Evolutionary conservation across 1,140 invertebrate genomes (phyloP).

Genomic region (Wiebesia pumilae): DNA sequence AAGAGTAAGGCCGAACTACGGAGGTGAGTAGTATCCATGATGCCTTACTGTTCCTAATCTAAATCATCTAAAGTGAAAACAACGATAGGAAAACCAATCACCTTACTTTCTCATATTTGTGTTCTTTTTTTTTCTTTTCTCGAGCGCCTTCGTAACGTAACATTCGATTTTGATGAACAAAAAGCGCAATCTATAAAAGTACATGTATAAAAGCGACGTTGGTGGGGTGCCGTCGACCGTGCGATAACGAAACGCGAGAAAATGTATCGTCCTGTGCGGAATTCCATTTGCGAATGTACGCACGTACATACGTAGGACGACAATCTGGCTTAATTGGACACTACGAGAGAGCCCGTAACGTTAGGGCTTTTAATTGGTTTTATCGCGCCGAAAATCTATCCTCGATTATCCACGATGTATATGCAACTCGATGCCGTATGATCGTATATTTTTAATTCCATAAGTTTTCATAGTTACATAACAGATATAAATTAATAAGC

Average conservation of each 20-base stretch:
- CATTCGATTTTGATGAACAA: background rate
- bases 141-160: conserved; percentile 11
- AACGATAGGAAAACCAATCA: conserved; percentile 3
- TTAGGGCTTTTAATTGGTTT: conserved; percentile 39
- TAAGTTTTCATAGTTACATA: background rate
- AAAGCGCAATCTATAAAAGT: background rate
- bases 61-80: background rate
- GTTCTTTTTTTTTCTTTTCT: conserved; percentile 10
- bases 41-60: background rate
- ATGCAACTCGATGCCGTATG: background rate
- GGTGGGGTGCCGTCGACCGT: conserved; percentile 38
- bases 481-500: background rate
- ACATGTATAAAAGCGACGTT: conserved; percentile 19
- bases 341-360: conserved; percentile 1
- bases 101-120: background rate
- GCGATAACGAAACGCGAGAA: background rate
- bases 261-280: background rate
- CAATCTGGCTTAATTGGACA: conserved; percentile 48
- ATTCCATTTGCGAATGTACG: background rate
- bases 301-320: conserved; percentile 9
- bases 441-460: background rate
- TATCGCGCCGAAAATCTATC: conserved; percentile 41
- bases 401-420: conserved; percentile 20
- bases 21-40: conserved; percentile 83
- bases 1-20: conserved; percentile 97